A percentile compares a stretch with the other conserved stretches of the same genome.
phyloP scores from a whole-genome alignment of 2,888 invertebrate species.

The Lydus trimaculatus region DNA sequence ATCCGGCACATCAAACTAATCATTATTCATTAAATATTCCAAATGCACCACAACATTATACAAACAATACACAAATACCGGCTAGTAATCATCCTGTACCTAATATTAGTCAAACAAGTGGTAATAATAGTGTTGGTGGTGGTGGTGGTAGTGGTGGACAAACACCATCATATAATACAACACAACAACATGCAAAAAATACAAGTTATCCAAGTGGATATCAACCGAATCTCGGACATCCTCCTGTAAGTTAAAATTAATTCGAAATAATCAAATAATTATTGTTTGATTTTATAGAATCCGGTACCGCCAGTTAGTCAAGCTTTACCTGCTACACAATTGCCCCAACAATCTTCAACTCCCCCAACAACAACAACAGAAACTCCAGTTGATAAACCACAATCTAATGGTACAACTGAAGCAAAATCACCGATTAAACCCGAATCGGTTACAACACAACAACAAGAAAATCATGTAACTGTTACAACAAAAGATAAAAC shows the following conservation, averaged over 20 bases:
- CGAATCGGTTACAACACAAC: slow-evolving; percentile 16
- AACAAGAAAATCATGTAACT: slow-evolving; percentile 44
- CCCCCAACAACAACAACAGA: slow-evolving; percentile 13
- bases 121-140: no score
- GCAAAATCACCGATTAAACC: slow-evolving; percentile 37
- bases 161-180: slow-evolving; percentile 43
- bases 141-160: slow-evolving; percentile 39
- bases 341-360: slow-evolving; percentile 62
- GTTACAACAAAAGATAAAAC: slow-evolving; percentile 39
- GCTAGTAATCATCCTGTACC: slow-evolving; percentile 53
- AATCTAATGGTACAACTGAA: slow-evolving; percentile 55
- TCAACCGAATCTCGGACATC: slow-evolving; percentile 50
- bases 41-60: slow-evolving; percentile 47
- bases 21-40: slow-evolving; percentile 52
- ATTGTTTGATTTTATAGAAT: slow-evolving; percentile 41
- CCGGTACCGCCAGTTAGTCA: slow-evolving; percentile 48
- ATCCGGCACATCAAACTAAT: slow-evolving; percentile 45
- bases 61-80: slow-evolving; percentile 45
- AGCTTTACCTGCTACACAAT: slow-evolving; percentile 44
- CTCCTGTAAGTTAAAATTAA: slow-evolving; percentile 39
- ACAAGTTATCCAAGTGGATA: slow-evolving; percentile 47
- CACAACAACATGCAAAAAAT: slow-evolving; percentile 34
- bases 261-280: not conserved
- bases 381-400: slow-evolving; percentile 46
- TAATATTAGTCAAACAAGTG: slow-evolving; percentile 41